phyloP scores from a whole-genome alignment of 2,797 vertebrate species.

The Falco peregrinus region DNA sequence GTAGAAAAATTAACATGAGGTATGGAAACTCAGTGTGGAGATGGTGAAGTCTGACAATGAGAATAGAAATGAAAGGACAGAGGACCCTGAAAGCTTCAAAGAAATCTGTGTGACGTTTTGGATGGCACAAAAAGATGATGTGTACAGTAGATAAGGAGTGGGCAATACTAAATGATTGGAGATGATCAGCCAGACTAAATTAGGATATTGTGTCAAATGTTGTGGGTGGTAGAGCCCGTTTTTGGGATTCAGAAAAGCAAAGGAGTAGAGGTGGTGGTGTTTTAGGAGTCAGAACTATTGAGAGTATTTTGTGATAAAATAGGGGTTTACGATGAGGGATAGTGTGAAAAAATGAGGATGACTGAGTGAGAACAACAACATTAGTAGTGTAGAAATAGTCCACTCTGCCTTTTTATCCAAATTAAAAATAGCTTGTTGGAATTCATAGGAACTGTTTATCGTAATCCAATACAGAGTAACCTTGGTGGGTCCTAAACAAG shows the following conservation, averaged over 20 bases:
- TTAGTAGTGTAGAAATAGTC: not conserved
- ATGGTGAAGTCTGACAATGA: not conserved
- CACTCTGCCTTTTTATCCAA: not conserved
- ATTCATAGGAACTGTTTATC: not conserved
- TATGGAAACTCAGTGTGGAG: not conserved
- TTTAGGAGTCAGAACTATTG: not conserved
- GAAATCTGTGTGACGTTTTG: not conserved
- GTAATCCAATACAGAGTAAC: not conserved
- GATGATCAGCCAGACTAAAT: not conserved
- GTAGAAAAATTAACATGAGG: not conserved
- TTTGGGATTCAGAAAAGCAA: not conserved
- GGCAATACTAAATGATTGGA: accelerated
- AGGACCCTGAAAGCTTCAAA: not conserved
- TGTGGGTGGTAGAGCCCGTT: not conserved
- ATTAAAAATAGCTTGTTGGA: constrained; percentile 7
- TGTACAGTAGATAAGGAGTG: not conserved
- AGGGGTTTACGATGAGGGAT: not conserved
- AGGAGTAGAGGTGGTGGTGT: not conserved
- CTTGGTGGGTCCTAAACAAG: not conserved
- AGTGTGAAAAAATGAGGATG: not conserved
- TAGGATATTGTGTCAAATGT: not conserved
- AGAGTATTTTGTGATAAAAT: not conserved
- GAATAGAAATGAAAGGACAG: not conserved
- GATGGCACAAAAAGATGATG: not conserved
- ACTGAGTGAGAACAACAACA: not conserved